Percentiles rank a stretch among this genome's conserved stretches.
These are phyloP conservation scores for Notodonta ziczac DNA, from an alignment of 2,888 invertebrate genomes.

Conservation along the genomic window DNA sequence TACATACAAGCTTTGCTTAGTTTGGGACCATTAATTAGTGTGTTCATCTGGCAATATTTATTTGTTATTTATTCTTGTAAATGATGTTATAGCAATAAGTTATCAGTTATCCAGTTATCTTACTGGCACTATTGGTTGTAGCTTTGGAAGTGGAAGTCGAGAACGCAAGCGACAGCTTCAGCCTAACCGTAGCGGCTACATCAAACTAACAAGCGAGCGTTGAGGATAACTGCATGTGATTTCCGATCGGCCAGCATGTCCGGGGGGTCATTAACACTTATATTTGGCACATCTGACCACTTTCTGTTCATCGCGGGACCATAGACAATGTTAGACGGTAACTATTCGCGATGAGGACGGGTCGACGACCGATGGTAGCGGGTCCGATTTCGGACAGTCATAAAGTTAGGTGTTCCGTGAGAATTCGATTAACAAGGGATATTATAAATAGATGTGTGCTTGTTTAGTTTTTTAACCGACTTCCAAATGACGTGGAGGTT, in stretches of 20 bases:
- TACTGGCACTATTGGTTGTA: too few species aligned
- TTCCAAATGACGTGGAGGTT: too few species aligned
- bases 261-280: conserved; percentile 51
- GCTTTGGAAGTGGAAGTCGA: too few species aligned
- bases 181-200: neutral
- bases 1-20: too few species aligned
- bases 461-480: too few species aligned
- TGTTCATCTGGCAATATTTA: too few species aligned
- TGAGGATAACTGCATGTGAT: conserved; percentile 44
- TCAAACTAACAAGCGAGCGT: conserved; percentile 25
- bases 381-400: conserved; percentile 13
- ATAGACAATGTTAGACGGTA: conserved; percentile 38
- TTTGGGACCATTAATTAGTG: too few species aligned
- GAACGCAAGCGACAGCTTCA: neutral
- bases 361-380: conserved; percentile 27
- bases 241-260: conserved; percentile 52
- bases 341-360: conserved; percentile 20
- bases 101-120: too few species aligned
- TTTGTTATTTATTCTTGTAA: too few species aligned
- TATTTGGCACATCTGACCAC: conserved; percentile 45
- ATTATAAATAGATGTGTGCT: neutral
- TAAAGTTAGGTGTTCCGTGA: neutral
- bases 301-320: conserved; percentile 35
- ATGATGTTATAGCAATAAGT: too few species aligned
- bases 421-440: neutral